Percentiles rank a stretch among this genome's conserved stretches.
These are phyloP conservation scores for Pitangus sulphuratus DNA, from an alignment of 2,797 vertebrate genomes.

Conservation along the genomic window DNA sequence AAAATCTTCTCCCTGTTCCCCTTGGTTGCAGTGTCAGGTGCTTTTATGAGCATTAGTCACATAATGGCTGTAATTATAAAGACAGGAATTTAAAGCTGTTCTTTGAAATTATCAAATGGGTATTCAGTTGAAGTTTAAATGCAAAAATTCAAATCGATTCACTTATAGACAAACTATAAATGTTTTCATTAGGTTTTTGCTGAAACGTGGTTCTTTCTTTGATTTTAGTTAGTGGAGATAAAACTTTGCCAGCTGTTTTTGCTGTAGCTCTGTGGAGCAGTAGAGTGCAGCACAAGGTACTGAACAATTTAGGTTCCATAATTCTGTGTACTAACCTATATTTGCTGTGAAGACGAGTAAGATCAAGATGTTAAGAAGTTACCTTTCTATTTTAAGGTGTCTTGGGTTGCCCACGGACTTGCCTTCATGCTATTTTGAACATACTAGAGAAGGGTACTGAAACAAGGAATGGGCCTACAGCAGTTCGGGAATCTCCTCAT, in stretches of 20 bases:
- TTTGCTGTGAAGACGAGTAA: not conserved
- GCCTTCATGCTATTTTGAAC: slow-evolving; percentile 95
- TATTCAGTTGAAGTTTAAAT: not conserved
- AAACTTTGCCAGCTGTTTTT: not conserved
- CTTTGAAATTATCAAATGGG: not conserved
- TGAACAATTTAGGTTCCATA: not conserved
- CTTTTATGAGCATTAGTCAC: not conserved
- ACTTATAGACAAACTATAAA: not conserved
- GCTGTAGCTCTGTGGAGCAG: not conserved
- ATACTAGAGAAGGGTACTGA: slow-evolving; percentile 92
- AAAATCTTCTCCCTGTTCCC: not conserved
- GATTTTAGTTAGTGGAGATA: not conserved
- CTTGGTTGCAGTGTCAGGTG: not conserved
- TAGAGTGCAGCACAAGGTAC: not conserved
- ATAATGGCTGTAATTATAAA: not conserved
- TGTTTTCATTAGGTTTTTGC: not conserved
- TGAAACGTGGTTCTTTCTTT: not conserved
- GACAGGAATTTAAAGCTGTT: not conserved
- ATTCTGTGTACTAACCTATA: not conserved
- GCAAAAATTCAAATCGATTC: not conserved
- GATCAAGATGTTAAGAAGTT: not conserved
- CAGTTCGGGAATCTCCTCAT: slow-evolving; percentile 89
- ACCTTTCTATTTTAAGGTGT: slow-evolving; percentile 81
- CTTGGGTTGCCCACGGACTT: slow-evolving; percentile 93
- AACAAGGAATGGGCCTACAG: slow-evolving; percentile 86